These are phyloP conservation scores for Agelastica alni DNA, from an alignment of 2,888 invertebrate species.

Conservation along the genomic window DNA sequence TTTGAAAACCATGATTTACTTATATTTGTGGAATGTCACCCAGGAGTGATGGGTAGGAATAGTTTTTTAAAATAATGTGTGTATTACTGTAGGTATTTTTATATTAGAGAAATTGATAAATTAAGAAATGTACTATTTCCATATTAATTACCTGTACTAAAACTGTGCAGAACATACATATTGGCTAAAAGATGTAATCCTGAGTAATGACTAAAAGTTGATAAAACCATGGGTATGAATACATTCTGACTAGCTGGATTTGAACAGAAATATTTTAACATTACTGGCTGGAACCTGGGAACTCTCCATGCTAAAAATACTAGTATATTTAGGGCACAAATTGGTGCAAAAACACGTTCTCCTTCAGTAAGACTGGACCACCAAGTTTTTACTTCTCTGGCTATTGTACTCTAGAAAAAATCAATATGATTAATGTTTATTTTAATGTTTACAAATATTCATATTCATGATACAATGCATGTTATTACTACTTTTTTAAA, in stretches of 20 bases:
- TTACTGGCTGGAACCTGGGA: conserved; percentile 69
- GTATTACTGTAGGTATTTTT: too few species aligned
- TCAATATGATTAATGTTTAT: too few species aligned
- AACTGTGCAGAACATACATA: conserved; percentile 95
- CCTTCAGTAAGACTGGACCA: conserved; percentile 76
- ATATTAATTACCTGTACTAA: conserved; percentile 64
- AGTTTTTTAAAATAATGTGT: too few species aligned
- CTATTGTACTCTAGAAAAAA: conserved; percentile 47
- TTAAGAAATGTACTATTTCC: too few species aligned
- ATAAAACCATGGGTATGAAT: conserved; percentile 88
- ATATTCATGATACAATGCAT: too few species aligned
- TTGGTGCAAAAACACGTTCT: conserved; percentile 78
- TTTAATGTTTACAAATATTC: too few species aligned
- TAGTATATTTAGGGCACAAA: conserved; percentile 75
- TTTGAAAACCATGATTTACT: not conserved
- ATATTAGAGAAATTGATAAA: too few species aligned
- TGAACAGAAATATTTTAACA: conserved; percentile 85
- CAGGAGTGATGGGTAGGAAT: too few species aligned
- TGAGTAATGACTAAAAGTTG: conserved; percentile 94
- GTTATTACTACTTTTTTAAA: too few species aligned
- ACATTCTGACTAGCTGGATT: conserved; percentile 75
- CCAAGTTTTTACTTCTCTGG: conserved; percentile 60
- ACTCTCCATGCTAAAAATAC: conserved; percentile 85
- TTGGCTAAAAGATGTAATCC: conserved; percentile 86
- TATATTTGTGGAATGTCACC: too few species aligned